phyloP scores from a whole-genome alignment of 2,888 invertebrate species.

The Trichogramma dendrolimi region DNA sequence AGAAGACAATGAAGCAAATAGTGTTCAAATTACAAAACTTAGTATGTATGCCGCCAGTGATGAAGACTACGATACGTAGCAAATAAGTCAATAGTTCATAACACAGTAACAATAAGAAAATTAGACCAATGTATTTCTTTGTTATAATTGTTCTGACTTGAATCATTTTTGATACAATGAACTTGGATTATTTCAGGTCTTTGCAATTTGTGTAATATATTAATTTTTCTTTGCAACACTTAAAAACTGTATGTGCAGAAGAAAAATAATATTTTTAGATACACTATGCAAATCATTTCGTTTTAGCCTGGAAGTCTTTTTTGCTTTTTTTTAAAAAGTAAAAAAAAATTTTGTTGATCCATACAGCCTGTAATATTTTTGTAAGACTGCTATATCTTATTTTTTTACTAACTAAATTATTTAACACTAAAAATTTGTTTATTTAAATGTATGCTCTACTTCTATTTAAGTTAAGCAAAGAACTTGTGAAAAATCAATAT shows the following conservation, averaged over 20 bases:
- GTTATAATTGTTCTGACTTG: too few species aligned
- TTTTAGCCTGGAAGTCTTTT: too few species aligned
- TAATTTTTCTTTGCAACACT: too few species aligned
- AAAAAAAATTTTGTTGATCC: conserved; percentile 12
- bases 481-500: too few species aligned
- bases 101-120: conserved; percentile 10
- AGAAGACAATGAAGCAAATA: conserved; percentile 34
- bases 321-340: conserved; percentile 12
- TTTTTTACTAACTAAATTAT: conserved; percentile 29
- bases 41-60: conserved; percentile 45
- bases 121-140: too few species aligned
- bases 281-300: conserved; percentile 12
- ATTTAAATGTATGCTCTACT: conserved; percentile 15
- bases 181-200: too few species aligned
- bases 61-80: conserved; percentile 51
- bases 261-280: conserved; percentile 8
- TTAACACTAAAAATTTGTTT: conserved; percentile 15
- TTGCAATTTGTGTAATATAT: too few species aligned
- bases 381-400: conserved; percentile 30
- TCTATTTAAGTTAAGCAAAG: too few species aligned
- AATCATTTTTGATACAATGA: too few species aligned
- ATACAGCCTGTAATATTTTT: conserved; percentile 25
- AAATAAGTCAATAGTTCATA: conserved; percentile 21
- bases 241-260: neutral
- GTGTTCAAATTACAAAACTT: conserved; percentile 41